A percentile compares a stretch with the other conserved stretches of the same genome.
These are phyloP conservation scores for Myiagra hebetior DNA, from an alignment of 2,113 vertebrate genomes.

Conservation along the genomic window DNA sequence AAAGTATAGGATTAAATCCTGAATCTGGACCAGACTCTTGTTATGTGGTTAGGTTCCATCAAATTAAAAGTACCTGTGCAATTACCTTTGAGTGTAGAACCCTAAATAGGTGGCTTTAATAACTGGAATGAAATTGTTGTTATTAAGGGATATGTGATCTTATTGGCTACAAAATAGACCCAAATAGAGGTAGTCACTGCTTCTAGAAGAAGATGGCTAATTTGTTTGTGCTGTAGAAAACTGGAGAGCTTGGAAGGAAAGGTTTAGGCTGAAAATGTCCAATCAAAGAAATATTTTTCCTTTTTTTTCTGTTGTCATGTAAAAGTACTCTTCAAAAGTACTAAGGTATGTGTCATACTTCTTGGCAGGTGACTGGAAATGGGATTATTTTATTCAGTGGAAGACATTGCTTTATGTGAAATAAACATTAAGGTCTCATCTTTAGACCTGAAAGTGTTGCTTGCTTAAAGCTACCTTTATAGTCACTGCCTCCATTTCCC, in stretches of 20 bases:
- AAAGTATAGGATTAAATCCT: background rate
- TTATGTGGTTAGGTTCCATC: background rate
- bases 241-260: background rate
- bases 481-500: background rate
- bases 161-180: background rate
- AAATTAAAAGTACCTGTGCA: background rate
- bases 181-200: background rate
- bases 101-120: background rate
- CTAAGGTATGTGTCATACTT: background rate
- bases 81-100: background rate
- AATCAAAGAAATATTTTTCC: background rate
- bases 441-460: background rate
- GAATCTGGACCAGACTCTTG: background rate
- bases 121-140: background rate
- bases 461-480: background rate
- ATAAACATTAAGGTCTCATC: background rate
- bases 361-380: background rate
- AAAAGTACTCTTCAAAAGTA: background rate
- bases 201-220: background rate
- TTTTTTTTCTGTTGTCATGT: background rate
- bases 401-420: background rate
- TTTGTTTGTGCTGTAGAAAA: background rate
- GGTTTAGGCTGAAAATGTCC: background rate
- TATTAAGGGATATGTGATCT: background rate
- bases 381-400: background rate